Evolutionary conservation across 2,797 vertebrate species (phyloP).

Genomic region (Echeneis naucrates): DNA sequence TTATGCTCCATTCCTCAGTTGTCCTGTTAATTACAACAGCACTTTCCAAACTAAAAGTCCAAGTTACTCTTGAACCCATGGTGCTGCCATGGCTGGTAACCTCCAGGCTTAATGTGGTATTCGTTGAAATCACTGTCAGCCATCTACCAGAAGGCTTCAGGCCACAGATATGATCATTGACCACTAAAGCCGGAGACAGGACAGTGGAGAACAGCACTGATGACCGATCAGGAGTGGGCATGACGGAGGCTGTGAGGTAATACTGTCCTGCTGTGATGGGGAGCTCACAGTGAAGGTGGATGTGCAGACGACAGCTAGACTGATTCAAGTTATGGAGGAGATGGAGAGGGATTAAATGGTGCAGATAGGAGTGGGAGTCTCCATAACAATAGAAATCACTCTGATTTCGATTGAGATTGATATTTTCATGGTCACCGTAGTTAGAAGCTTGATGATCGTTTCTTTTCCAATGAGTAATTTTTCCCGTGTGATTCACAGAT

Average conservation of each 20-base stretch:
- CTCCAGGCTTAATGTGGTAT: conserved; percentile 38
- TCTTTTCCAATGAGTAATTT: conserved; percentile 1
- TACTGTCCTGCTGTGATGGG: conserved; percentile 37
- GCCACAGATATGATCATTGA: conserved; percentile 38
- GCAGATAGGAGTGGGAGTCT: not conserved
- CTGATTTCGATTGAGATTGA: not conserved
- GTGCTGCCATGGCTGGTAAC: conserved; percentile 21
- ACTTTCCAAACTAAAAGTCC: conserved; percentile 49
- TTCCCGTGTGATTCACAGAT: not conserved
- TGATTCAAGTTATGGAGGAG: conserved; percentile 8
- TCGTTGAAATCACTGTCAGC: conserved; percentile 30
- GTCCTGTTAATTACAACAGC: conserved; percentile 39
- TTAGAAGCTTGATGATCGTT: not conserved
- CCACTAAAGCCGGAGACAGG: conserved; percentile 30
- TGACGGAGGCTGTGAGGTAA: conserved; percentile 33
- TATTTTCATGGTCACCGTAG: conserved; percentile 4
- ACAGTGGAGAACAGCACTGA: conserved; percentile 22
- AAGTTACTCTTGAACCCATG: conserved; percentile 32
- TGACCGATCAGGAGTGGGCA: conserved; percentile 17
- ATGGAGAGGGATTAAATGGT: conserved; percentile 17
- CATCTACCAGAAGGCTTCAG: conserved; percentile 39
- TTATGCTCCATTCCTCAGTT: conserved; percentile 47
- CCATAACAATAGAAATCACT: conserved; percentile 7
- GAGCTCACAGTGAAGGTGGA: conserved; percentile 22
- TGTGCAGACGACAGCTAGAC: conserved; percentile 55